Conservation (phyloP, 2,797 vertebrate genomes). For the Acipenser transmontanus region DNA sequence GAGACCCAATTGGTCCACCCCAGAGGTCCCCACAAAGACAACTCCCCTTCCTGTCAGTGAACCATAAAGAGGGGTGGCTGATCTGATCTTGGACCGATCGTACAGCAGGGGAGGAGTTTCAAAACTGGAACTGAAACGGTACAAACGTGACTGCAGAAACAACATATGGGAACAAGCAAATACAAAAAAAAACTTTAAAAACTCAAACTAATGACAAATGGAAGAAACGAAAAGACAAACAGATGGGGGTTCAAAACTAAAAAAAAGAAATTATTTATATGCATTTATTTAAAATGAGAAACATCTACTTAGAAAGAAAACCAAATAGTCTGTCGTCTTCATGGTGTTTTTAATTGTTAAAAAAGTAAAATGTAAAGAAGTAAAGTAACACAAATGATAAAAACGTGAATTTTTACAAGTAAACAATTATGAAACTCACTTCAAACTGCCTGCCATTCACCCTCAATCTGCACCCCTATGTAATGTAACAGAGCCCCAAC, state of each 20-base stretch:
- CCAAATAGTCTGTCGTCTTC: constrained; percentile 79
- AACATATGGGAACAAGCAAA: constrained; percentile 39
- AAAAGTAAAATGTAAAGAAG: constrained; percentile 61
- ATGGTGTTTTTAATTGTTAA: constrained; percentile 82
- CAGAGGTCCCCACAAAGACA: constrained; percentile 44
- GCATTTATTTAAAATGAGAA: constrained; percentile 69
- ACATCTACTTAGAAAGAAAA: constrained; percentile 71
- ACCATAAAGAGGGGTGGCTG: constrained; percentile 31
- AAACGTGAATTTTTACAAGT: too few relatives aligned
- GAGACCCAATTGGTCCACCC: constrained; percentile 60
- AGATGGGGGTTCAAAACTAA: constrained; percentile 47
- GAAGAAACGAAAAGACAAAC: constrained; percentile 47
- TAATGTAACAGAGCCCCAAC: too few relatives aligned
- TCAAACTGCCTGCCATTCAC: too few relatives aligned
- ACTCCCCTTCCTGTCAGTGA: constrained; percentile 37
- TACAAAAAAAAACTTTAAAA: constrained; percentile 37
- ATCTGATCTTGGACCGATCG: constrained; percentile 49
- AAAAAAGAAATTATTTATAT: constrained; percentile 51
- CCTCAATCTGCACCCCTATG: too few relatives aligned
- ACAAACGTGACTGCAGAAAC: constrained; percentile 44
- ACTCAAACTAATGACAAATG: constrained; percentile 65
- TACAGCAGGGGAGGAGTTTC: constrained; percentile 38
- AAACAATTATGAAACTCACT: too few relatives aligned
- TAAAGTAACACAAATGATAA: background rate
- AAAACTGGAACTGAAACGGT: constrained; percentile 23